phyloP scores from a whole-genome alignment of 2,888 invertebrate species.

The Lepidochrysops patricia region DNA sequence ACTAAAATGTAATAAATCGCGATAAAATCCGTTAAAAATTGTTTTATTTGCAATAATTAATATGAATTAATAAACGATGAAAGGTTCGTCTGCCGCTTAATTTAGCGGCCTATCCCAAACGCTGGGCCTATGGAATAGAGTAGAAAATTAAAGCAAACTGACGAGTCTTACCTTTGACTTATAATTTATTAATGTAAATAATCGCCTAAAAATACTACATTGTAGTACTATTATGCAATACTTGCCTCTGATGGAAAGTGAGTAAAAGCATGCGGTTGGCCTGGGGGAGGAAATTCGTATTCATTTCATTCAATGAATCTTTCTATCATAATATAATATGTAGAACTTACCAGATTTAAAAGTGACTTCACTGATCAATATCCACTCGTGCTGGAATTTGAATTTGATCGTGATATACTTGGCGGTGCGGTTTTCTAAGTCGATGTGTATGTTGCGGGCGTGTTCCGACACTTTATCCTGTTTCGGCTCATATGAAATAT shows the following conservation, averaged over 20 bases:
- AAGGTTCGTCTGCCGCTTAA: constrained; percentile 59
- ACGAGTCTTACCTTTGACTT: constrained; percentile 51
- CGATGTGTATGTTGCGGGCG: constrained; percentile 80
- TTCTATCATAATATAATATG: no score
- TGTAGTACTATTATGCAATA: no score
- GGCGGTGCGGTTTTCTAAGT: constrained; percentile 83
- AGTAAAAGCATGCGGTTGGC: no score
- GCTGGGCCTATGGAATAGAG: constrained; percentile 62
- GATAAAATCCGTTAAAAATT: no score
- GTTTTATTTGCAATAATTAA: no score
- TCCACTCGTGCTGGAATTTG: constrained; percentile 87
- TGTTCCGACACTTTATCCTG: constrained; percentile 72
- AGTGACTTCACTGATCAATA: constrained; percentile 90
- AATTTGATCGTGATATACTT: constrained; percentile 84
- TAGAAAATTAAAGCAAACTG: constrained; percentile 62
- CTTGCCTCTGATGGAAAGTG: no score
- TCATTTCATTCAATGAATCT: no score
- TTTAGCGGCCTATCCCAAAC: constrained; percentile 53
- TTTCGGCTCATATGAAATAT: constrained; percentile 77
- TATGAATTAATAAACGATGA: constrained; percentile 35
- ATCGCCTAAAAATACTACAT: no score
- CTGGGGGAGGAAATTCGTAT: no score
- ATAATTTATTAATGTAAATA: no score
- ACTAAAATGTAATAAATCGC: no score
- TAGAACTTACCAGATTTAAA: constrained; percentile 82